Evolutionary conservation across 2,888 invertebrate species (phyloP), one percentile per base, ranked within the genome.

Genomic region (Nycteola revayana): DNA sequence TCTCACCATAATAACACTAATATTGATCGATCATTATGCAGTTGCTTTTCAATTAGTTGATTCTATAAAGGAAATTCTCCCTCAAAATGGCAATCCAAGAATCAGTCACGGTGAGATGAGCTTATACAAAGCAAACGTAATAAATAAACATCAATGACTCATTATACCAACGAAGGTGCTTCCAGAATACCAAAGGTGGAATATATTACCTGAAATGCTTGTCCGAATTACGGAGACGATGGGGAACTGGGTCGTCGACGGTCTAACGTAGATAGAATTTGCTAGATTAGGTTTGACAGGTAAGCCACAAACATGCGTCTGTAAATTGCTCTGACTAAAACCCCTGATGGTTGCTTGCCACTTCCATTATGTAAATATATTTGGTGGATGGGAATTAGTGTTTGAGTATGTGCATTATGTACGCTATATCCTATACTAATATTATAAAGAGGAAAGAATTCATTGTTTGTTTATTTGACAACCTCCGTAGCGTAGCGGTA

Each of bases 141-240:
- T 42, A 47, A 40, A 47, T 52, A 49, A 53, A 60, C 42, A 55
- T 53, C 45, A 51, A 52, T 55, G 45, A 48, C 42, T 57, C 45
- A 60, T 58, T 38, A 43, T 44, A 45, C 39, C 44, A 56, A 58
- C 49, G 54, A 55, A 60, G 58, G 53, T 59, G 48, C 45, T 46
- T 50, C 45, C 40, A 36, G 54, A 57, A 52, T 58, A 38, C 43
- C 34, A 47, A 60, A 49, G 33, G 40, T 29, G 22, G 41, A 46
- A 44, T 56, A 49, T 43, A 53, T 49, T 55, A 47, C 28, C 25
- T 31, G 38, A 45, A 41, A 55, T 48, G 51, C 42, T 55, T 56
- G 50, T 54, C 59, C 51, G 51, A 56, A 54, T 48, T 45, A 32
- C 42, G 36, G 42, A 49, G 60, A 57, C 59, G 55, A 57, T 55